Evolutionary conservation across 2,113 vertebrate species (phyloP).

Genomic region (Sylvia atricapilla): DNA sequence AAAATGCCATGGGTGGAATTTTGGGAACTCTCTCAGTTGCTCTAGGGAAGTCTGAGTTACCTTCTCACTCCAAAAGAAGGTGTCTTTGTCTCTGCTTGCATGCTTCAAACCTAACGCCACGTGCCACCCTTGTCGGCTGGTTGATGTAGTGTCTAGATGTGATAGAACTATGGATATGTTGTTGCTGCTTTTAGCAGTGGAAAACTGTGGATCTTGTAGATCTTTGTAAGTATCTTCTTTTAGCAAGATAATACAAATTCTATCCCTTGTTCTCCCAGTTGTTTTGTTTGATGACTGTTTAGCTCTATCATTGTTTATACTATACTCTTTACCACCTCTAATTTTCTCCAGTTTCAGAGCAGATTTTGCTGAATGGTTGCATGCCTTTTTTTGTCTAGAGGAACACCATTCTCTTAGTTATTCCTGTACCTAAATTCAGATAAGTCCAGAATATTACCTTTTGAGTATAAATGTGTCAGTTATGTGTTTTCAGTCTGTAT

Average conservation of each 20-base stretch:
- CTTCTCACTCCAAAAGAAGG: not conserved
- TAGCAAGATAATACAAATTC: not conserved
- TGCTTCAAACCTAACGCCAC: not conserved
- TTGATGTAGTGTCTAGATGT: not conserved
- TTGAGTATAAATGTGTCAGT: not conserved
- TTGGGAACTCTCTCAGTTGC: not conserved
- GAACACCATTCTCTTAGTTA: not conserved
- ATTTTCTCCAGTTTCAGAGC: not conserved
- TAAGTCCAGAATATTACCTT: not conserved
- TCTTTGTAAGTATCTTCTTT: not conserved
- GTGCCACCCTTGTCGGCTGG: fast-evolving
- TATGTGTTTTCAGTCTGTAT: not conserved
- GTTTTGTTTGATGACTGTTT: not conserved
- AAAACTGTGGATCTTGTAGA: not conserved
- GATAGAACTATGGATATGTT: not conserved
- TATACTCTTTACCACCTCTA: not conserved
- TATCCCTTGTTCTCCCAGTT: not conserved
- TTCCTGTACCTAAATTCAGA: not conserved
- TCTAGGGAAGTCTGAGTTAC: not conserved
- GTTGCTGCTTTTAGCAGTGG: not conserved
- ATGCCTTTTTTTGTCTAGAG: not conserved
- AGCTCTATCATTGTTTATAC: fast-evolving
- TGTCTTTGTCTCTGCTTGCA: not conserved
- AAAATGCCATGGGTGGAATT: not conserved
- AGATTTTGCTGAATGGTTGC: not conserved